phyloP scores from a whole-genome alignment of 2,888 invertebrate genomes.

The Acanthococcus lagerstroemiae region DNA sequence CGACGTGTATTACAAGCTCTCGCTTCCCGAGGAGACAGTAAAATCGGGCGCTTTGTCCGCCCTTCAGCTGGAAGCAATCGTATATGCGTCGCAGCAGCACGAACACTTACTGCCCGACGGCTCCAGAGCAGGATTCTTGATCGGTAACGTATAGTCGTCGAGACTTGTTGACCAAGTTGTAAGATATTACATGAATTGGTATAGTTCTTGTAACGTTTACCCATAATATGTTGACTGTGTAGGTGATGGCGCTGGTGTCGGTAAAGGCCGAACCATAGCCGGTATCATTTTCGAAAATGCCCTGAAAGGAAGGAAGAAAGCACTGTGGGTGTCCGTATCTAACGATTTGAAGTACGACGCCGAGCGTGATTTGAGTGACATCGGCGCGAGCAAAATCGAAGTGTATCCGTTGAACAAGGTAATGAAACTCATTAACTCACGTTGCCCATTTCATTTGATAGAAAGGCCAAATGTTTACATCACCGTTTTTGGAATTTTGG shows the following conservation, averaged over 20 bases:
- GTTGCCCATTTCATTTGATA: no score
- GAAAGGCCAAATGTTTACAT: no score
- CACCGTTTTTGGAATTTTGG: no score
- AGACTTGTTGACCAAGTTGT: no score
- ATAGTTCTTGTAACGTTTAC: no score
- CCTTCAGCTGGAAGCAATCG: conserved; percentile 91
- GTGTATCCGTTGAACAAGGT: conserved; percentile 83
- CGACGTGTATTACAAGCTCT: conserved; percentile 77
- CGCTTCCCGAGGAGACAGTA: conserved; percentile 74
- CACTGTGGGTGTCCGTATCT: conserved; percentile 98
- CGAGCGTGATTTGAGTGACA: conserved; percentile 88
- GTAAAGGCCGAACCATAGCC: conserved; percentile 94
- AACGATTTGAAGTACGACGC: conserved; percentile 98
- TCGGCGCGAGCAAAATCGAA: conserved; percentile 81
- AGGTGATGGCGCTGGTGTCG: conserved; percentile 97
- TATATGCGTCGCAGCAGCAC: conserved; percentile 95
- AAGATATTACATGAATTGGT: no score
- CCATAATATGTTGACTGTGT: conserved; percentile 4
- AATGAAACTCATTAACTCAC: no score
- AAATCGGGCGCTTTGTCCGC: conserved; percentile 82
- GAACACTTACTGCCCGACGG: conserved; percentile 80
- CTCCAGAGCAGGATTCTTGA: conserved; percentile 86
- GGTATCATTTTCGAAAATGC: conserved; percentile 98
- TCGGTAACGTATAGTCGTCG: conserved; percentile 55
- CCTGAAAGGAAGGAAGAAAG: conserved; percentile 79